Evolutionary conservation across 2,888 invertebrate genomes (phyloP), one percentile per base, ranked within the genome.

Genomic region (Mythimna lalbum): DNA sequence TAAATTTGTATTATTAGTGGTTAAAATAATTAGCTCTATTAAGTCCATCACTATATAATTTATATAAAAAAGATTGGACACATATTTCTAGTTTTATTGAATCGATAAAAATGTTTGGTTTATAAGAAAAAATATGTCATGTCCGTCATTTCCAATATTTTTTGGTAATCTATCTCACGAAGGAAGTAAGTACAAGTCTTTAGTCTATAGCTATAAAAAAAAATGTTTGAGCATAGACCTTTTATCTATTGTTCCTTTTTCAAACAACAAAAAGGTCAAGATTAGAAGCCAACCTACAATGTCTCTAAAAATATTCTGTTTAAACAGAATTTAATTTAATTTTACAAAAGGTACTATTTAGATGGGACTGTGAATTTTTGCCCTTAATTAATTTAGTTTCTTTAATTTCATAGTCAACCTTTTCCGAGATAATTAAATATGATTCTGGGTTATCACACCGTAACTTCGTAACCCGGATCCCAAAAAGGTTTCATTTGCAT

Each of bases 401-500:
- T 80, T 80, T 80, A 78, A 81, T 77, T 80, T 78, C 66, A 63
- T 69, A 64, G 50, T 36, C 63, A 55, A 81, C 69, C 79, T 78
- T 79, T 78, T 63, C 6, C 14, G 43, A 68, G 67, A 71, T 81
- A 82, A 84, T 79, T 79, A 69, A 81, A 77, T 84, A 77, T 77
- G 67, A 68, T 63, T 73, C 49, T 62, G 59, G 67, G 76, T 56
- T 78, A 69, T 71, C 69, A 63, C 60, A 60, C 47, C 50, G 62
- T 63, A 47, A 63, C 65, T 61, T 69, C n/a, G 53, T 23, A 56
- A 60, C 50, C 59, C 31, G 39, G 47, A 36, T 27, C 59, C 57
- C 39, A 55, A 61, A 78, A 81, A 79, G 82, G 82, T 69, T 81
- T 63, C 9, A 73, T 83, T 83, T 83, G 78, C 84, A 81, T 82